These are phyloP conservation scores for Drosophila paramelanica DNA, from an alignment of 2,888 invertebrate genomes.

Conservation along the genomic window DNA sequence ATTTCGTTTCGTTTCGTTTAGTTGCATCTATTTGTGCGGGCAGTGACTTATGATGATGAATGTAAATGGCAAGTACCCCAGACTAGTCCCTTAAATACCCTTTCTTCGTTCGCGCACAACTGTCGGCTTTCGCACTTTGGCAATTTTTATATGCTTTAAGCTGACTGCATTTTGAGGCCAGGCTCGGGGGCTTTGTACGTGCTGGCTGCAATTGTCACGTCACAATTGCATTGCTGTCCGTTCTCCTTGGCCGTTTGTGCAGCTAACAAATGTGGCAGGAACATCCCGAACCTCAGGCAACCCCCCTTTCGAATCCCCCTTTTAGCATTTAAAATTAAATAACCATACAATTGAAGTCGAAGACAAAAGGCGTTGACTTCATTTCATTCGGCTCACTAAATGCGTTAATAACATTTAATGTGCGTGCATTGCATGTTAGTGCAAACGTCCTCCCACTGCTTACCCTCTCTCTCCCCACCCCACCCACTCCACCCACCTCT, in stretches of 20 bases:
- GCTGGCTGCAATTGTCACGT: slow-evolving; percentile 70
- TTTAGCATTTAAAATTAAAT: slow-evolving; percentile 68
- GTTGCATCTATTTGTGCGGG: slow-evolving; percentile 56
- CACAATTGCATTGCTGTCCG: slow-evolving; percentile 40
- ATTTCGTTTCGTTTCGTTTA: slow-evolving; percentile 75
- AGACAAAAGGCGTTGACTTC: slow-evolving; percentile 40
- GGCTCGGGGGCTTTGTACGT: slow-evolving; percentile 50
- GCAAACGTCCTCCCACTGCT: neutral
- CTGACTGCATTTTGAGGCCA: slow-evolving; percentile 13
- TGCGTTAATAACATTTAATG: slow-evolving; percentile 81
- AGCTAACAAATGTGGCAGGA: slow-evolving; percentile 55
- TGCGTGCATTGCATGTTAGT: slow-evolving; percentile 49
- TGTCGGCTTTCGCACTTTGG: slow-evolving; percentile 45
- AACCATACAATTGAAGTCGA: slow-evolving; percentile 70
- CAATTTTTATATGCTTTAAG: slow-evolving; percentile 52
- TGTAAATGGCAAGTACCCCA: slow-evolving; percentile 73
- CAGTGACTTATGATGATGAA: slow-evolving; percentile 85
- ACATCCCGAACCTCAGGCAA: neutral
- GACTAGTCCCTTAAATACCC: neutral
- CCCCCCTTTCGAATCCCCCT: neutral
- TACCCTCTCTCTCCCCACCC: no score
- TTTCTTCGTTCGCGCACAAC: neutral
- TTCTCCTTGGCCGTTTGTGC: slow-evolving; percentile 24
- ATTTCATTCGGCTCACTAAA: slow-evolving; percentile 32
- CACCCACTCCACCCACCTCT: neutral